Conservation (phyloP, 2,888 invertebrate genomes). For the Julus scandinavius region DNA sequence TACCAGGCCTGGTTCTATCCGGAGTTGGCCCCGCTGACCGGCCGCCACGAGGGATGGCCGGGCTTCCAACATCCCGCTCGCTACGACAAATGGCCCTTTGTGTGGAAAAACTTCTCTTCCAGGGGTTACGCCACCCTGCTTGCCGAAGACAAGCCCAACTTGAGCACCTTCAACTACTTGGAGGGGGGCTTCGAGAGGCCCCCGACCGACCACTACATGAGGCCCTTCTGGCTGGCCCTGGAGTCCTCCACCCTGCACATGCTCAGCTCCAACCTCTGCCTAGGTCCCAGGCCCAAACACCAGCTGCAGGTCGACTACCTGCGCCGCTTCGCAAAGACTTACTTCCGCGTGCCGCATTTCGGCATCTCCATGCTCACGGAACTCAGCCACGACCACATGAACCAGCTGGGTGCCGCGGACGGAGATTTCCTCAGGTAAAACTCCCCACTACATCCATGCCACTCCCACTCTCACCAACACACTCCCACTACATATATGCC, state of each 20-base stretch:
- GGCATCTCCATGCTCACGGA: slow-evolving; percentile 66
- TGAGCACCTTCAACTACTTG: slow-evolving; percentile 84
- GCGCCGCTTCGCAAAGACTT: slow-evolving; percentile 63
- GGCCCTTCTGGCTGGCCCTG: slow-evolving; percentile 77
- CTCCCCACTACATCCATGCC: no score
- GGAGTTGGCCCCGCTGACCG: slow-evolving; percentile 69
- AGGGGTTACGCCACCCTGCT: slow-evolving; percentile 81
- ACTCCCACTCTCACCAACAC: no score
- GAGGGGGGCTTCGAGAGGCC: slow-evolving; percentile 80
- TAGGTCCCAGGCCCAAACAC: slow-evolving; percentile 61
- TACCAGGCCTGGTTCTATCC: not conserved
- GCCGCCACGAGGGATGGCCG: slow-evolving; percentile 61
- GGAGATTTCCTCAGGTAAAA: slow-evolving; percentile 62
- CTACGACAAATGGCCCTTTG: slow-evolving; percentile 83
- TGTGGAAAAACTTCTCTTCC: slow-evolving; percentile 83
- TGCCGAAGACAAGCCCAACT: slow-evolving; percentile 82
- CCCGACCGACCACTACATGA: slow-evolving; percentile 87
- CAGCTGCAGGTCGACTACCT: slow-evolving; percentile 63
- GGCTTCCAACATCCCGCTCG: slow-evolving; percentile 70
- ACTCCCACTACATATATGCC: no score
- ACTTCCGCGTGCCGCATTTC: slow-evolving; percentile 63
- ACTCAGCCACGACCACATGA: slow-evolving; percentile 83
- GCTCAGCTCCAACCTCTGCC: slow-evolving; percentile 60
- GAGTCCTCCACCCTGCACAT: slow-evolving; percentile 67
- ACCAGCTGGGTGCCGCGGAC: slow-evolving; percentile 70